Evolutionary conservation across 2,113 vertebrate genomes (phyloP), one percentile per base, ranked within the genome.

Genomic region (Rhabdornis inornatus): DNA sequence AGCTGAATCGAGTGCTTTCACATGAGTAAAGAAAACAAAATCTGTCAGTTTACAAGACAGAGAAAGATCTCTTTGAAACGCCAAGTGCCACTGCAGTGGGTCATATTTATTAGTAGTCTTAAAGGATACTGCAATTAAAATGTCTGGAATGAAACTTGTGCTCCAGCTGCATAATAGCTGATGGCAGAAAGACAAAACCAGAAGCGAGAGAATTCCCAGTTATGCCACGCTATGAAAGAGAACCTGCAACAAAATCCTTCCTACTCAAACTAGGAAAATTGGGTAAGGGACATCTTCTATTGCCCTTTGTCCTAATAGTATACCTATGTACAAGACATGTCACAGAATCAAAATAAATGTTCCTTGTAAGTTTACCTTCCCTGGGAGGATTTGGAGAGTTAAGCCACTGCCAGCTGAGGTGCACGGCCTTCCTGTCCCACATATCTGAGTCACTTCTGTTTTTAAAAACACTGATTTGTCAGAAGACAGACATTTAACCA

Each of bases 381-480:
- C 31, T 57, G 33, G 21, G 28, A 86, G 28, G 42, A 57, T 64
- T 35, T 61, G 53, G 68, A 65, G 42, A 91, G 9, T 22, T 27
- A 70, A 76, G 50, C 1, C 0, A 9, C 33, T 86, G 75, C 53
- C 15, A 19, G 55, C 3, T 68, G 87, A 88, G 57, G 27, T 61
- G 50, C 30, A 42, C 18, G 76, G 30, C 22, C 23, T 78, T 88
- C 60, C 37, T n/a, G 10, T 56, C 63, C 88, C 81, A 56, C 0
- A 0, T n/a, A 11, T 13, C 50, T 70, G 70, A 83, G 59, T 81
- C 87, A 70, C 22, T 59, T 82, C 40, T 79, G 23, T 52, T 92
- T 92, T 90, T 35, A 86, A 83, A 88, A 94, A 55, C 24, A n/a
- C 56, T 28, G 64, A 59, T 92, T 90, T 94, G 82, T 88, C 82